Conservation (phyloP, 1,140 invertebrate species). For the Drosophila parabipectinata region DNA sequence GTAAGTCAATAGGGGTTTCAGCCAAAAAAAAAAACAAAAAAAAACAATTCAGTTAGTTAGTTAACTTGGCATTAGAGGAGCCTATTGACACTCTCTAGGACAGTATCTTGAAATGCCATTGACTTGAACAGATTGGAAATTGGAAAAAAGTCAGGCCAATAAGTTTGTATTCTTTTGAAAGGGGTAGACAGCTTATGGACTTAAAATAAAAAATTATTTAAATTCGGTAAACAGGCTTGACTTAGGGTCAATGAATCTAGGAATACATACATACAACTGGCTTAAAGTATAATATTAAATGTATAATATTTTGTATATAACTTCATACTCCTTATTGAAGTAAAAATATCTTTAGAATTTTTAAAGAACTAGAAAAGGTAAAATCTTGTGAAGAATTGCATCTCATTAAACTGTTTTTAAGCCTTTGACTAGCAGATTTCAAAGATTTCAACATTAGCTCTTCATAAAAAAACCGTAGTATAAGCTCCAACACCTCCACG, state of each 20-base stretch:
- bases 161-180: conserved; percentile 6
- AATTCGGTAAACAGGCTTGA: background rate
- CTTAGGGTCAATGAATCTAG: too few species aligned
- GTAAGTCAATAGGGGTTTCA: conserved; percentile 4
- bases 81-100: conserved; percentile 42
- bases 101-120: conserved; percentile 30
- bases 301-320: too few species aligned
- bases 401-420: too few species aligned
- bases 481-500: background rate
- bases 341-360: too few species aligned
- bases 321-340: too few species aligned
- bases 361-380: too few species aligned
- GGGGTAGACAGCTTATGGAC: conserved; percentile 1
- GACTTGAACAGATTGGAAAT: conserved; percentile 42
- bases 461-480: background rate
- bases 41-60: conserved; percentile 58
- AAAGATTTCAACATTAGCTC: background rate
- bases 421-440: background rate
- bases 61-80: conserved; percentile 60
- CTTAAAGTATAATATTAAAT: background rate
- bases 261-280: background rate
- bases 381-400: too few species aligned
- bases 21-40: background rate
- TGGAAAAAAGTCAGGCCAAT: conserved; percentile 2
- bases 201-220: background rate